A percentile compares a stretch with the other conserved stretches of the same genome.
phyloP scores from a whole-genome alignment of 2,797 vertebrate species.

The Pogoniulus pusillus region DNA sequence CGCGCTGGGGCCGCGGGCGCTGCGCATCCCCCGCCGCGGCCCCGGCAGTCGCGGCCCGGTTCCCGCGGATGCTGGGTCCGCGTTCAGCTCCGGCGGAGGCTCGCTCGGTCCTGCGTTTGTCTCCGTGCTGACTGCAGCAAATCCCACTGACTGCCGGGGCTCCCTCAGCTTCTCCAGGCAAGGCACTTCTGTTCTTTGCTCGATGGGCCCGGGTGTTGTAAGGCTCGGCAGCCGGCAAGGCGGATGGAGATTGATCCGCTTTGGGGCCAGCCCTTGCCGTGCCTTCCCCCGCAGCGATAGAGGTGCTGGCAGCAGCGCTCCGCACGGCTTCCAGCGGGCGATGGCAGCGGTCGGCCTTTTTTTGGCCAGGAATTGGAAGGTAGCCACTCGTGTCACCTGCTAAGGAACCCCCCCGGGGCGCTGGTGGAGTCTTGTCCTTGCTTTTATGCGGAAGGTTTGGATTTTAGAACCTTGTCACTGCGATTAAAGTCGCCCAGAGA shows the following conservation, averaged over 20 bases:
- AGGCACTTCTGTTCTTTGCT: background rate
- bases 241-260: fast-evolving
- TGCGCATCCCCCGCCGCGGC: background rate
- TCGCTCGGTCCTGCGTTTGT: too few species aligned
- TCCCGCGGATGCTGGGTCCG: background rate
- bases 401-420: fast-evolving
- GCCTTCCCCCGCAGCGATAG: background rate
- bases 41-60: background rate
- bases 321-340: too few species aligned
- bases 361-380: fast-evolving
- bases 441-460: background rate
- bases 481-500: fast-evolving
- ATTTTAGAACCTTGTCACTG: fast-evolving
- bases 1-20: background rate
- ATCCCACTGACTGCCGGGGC: fast-evolving
- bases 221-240: fast-evolving
- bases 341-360: background rate
- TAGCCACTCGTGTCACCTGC: background rate
- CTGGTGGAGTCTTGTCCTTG: background rate
- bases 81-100: background rate
- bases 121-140: background rate
- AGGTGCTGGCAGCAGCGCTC: background rate
- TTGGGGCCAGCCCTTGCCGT: too few species aligned
- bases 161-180: background rate
- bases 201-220: fast-evolving